Evolutionary conservation across 1,140 invertebrate species (phyloP), one percentile per base, ranked within the genome.

Genomic region (Lethocerus indicus): DNA sequence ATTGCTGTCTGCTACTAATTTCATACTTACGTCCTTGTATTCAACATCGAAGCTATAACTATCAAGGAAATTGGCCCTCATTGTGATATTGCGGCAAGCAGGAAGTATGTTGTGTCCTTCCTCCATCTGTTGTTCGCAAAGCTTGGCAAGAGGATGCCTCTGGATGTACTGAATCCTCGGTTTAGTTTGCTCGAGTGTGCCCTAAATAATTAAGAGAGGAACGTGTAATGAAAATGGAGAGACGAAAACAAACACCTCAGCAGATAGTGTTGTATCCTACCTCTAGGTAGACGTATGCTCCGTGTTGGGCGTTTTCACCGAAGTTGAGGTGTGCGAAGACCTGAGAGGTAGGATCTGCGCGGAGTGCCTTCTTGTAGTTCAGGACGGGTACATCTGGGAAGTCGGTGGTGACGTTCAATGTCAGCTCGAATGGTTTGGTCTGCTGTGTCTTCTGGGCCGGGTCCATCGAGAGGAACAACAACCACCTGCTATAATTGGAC

Each of bases 61-160:
- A 56, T 81, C 68, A 2, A 71, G 60, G 25, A 66, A 55, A 26
- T 68, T 66, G 1, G 71, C 68, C 20, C 58, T 53, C 3, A 63
- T 49, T 13, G 69, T 71, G 45, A 69, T 62, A 27, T 72, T 67
- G 32, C 68, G 65, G 57, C 78, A 79, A 49, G 65, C 63, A 5
- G 59, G 58, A 25, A 71, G 61, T 51, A 72, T 65, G 42, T 70
- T 63, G 55, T 75, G 72, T 13, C 68, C 68, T 50, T 67, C 46
- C 37, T 67, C 57, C 56, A 71, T 71, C 56, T 79, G 61, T 28
- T 63, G 29, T 29, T 62, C 23, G 56, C 75, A 79, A 51, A 67
- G 49, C 29, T 70, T 59, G 21, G 62, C 61, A 7, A 61, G 12
- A 1, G 62, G 58, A 4, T 60, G 55, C 3, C 67, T 50, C 27